These are phyloP conservation scores for Castor canadensis DNA, from an alignment of 2,113 vertebrate genomes.

Conservation along the genomic window DNA sequence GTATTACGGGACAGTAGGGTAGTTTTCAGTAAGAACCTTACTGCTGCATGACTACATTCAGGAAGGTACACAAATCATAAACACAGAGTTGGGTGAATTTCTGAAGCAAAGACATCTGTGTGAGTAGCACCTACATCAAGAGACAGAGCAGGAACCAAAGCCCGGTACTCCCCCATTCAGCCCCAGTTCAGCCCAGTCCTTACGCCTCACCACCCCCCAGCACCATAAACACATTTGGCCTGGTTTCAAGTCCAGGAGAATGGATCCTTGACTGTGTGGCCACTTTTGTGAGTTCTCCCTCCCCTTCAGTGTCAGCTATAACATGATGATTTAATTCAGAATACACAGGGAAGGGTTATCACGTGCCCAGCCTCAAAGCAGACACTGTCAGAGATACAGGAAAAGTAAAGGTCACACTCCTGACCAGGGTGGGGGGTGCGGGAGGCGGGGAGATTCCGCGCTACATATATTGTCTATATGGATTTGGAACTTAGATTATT, in stretches of 20 bases:
- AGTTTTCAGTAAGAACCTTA: neutral
- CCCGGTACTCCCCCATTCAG: neutral
- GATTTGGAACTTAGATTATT: neutral
- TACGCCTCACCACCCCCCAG: too few species aligned
- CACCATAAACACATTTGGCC: neutral
- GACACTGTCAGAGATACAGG: neutral
- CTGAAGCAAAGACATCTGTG: neutral
- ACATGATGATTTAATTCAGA: neutral
- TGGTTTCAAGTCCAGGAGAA: neutral
- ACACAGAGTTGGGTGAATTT: neutral
- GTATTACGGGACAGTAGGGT: neutral
- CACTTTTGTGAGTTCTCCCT: neutral
- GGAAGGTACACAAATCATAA: neutral
- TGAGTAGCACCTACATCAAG: neutral
- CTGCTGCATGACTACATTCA: neutral
- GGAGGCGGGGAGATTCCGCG: neutral
- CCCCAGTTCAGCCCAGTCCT: neutral
- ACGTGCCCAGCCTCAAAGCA: neutral
- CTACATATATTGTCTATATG: neutral
- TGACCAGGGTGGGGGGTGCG: too few species aligned
- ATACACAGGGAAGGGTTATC: neutral
- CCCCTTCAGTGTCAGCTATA: neutral
- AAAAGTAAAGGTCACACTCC: neutral
- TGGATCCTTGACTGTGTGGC: rapidly evolving
- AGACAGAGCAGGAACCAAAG: neutral